phyloP scores from a whole-genome alignment of 2,888 invertebrate species.

The Operophtera brumata region DNA sequence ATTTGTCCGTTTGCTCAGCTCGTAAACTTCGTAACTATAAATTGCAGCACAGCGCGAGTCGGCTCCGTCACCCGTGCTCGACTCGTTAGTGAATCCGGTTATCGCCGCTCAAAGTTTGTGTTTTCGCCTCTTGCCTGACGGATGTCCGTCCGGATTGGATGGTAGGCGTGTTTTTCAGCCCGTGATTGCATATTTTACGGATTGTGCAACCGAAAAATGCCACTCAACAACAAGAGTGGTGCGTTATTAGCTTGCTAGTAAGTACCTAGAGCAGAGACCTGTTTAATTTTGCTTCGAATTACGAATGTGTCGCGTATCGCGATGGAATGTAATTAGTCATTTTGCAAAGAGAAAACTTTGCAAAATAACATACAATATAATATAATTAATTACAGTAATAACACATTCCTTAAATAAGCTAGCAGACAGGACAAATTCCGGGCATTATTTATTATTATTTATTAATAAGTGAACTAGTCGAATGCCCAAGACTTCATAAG shows the following conservation, averaged over 20 bases:
- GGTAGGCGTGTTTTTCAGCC: conserved; percentile 5
- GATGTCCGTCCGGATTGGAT: conserved; percentile 42
- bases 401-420: no score
- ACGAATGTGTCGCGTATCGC: no score
- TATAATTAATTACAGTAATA: no score
- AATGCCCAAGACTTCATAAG: no score
- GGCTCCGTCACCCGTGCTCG: conserved; percentile 48
- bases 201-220: not conserved
- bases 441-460: no score
- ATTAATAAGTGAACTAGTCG: no score
- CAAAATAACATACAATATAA: no score
- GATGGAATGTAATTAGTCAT: no score
- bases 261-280: not conserved
- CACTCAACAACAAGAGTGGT: not conserved
- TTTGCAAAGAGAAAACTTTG: no score
- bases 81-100: conserved; percentile 74
- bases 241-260: not conserved
- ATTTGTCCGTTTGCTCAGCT: conserved; percentile 21
- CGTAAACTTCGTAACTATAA: conserved; percentile 34
- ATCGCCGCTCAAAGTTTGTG: conserved; percentile 68
- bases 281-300: no score
- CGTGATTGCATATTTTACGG: conserved; percentile 6
- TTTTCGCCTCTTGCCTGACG: conserved; percentile 59
- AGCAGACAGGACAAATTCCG: no score
- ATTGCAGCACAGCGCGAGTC: conserved; percentile 36